Evolutionary conservation across 2,797 vertebrate genomes (phyloP), one percentile per base, ranked within the genome.

Genomic region (Numenius phaeopus): DNA sequence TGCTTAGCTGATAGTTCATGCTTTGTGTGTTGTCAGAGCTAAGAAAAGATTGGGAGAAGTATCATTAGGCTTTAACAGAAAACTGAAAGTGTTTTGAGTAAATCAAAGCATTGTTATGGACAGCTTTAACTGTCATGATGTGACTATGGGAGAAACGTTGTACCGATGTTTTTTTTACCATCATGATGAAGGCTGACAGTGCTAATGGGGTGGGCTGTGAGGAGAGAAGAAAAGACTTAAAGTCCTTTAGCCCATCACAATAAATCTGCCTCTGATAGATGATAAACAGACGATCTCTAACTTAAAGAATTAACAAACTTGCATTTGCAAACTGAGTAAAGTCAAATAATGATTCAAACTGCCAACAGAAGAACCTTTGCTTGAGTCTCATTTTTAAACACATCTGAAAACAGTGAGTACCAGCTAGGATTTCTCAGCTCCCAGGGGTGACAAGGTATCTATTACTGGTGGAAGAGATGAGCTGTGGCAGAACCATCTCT

Each of bases 381-480:
- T 70, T 27, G 65, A 76, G 46, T 71, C 37, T 81, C 32, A 86
- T 92, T 94, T 96, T 87, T 61, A 95, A 84, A 46, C 50, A 69
- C 17, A 66, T 55, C 64, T 79, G 57, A 42, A 94, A 87, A 89
- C 2, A 52, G 42, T 52, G 59, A 49, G 34, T 50, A n/a, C 11
- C 54, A 81, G 62, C 69, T 88, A 87, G 32, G 39, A 75, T 59
- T 89, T 91, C 50, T 76, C 88, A 90, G 66, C 66, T 87, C 39
- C 55, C 29, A 73, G 32, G 14, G 19, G 39, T 92, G 76, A 67
- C 78, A 81, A 81, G 37, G 16, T 79, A 77, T 89, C 47, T 92
- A 67, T 94, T 94, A 94, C 44, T 89, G 64, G 91, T 84, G 55
- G 76, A 85, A 91, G 86, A 94, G 57, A 90, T 69, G 62, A 96